phyloP scores from a whole-genome alignment of 2,113 vertebrate species.

The Salvelinus namaycush region DNA sequence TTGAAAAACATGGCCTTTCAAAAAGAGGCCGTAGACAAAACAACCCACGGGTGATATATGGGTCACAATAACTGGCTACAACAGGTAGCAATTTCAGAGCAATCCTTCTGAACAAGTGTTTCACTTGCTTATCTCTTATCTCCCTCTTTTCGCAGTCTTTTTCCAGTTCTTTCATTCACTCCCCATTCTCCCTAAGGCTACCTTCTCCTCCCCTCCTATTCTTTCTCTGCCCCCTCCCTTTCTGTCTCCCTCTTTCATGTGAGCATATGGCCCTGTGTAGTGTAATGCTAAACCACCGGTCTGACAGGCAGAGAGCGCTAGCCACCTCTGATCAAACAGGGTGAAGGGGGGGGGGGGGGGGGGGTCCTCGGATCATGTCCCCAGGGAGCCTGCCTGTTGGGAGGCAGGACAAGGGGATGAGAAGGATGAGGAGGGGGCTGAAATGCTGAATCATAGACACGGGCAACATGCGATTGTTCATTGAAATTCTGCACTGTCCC shows the following conservation, averaged over 20 bases:
- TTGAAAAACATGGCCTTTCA: no score
- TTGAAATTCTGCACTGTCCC: constrained; percentile 27
- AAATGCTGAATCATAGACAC: constrained; percentile 43
- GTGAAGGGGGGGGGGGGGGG: not conserved
- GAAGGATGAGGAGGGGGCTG: not conserved
- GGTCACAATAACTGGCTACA: no score
- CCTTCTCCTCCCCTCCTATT: not conserved
- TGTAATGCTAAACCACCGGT: constrained; percentile 7
- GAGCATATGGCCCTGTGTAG: constrained; percentile 24
- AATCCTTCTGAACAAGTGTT: no score
- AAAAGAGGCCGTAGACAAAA: no score
- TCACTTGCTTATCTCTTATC: no score
- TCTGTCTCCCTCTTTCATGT: constrained; percentile 15
- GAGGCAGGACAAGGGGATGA: constrained; percentile 8
- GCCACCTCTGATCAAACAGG: constrained; percentile 27
- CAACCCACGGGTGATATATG: no score
- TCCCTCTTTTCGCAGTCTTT: not conserved
- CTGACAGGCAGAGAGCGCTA: constrained; percentile 20
- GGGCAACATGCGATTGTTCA: constrained; percentile 9
- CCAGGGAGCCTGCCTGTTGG: constrained; percentile 16
- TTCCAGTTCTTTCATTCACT: not conserved
- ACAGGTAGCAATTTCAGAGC: no score
- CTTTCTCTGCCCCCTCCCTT: not conserved
- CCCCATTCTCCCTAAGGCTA: not conserved
- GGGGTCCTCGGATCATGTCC: constrained; percentile 23